Percentiles rank a stretch among this genome's conserved stretches.
Conservation (phyloP, 2,113 vertebrate species). For the Urocitellus parryii region DNA sequence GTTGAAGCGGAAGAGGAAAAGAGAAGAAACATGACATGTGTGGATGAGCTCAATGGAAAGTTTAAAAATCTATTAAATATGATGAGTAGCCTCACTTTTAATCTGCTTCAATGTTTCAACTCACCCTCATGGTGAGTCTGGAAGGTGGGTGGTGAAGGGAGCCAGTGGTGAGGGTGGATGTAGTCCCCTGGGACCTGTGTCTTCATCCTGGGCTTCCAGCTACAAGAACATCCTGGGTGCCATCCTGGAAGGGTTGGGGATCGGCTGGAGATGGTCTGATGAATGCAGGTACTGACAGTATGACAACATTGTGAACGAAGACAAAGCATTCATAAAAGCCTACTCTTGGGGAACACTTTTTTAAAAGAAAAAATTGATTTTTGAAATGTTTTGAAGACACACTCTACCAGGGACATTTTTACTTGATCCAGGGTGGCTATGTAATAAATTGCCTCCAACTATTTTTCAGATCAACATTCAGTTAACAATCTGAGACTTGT, state of each 20-base stretch:
- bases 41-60: background rate
- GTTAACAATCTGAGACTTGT: background rate
- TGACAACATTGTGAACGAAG: background rate
- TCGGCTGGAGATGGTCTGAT: background rate
- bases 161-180: background rate
- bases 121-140: background rate
- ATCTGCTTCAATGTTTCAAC: background rate
- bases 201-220: too few relatives aligned
- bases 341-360: background rate
- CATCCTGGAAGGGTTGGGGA: rapidly evolving
- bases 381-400: background rate
- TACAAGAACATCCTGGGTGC: background rate
- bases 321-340: background rate
- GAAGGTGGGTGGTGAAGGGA: background rate
- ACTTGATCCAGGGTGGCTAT: background rate
- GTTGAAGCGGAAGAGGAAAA: background rate
- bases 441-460: background rate
- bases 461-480: background rate
- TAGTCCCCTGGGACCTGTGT: rapidly evolving
- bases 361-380: background rate
- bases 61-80: background rate
- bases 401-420: background rate
- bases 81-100: background rate
- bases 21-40: background rate
- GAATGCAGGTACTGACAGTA: background rate